phyloP scores from a whole-genome alignment of 2,113 vertebrate genomes.

The Arvicanthis niloticus region DNA sequence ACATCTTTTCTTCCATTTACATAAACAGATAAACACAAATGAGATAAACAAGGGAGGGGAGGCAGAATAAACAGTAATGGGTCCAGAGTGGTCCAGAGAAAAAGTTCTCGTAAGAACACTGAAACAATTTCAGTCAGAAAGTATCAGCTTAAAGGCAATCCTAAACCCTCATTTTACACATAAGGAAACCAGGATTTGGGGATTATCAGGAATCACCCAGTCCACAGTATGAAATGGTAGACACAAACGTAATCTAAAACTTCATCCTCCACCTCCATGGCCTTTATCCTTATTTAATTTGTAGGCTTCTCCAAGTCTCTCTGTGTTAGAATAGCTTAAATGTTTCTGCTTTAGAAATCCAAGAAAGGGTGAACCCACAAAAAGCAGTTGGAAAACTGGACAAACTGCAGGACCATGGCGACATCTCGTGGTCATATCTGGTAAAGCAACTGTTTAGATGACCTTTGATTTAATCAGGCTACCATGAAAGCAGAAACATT shows the following conservation, averaged over 20 bases:
- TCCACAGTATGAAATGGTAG: neutral
- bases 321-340: neutral
- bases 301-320: neutral
- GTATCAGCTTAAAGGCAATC: neutral
- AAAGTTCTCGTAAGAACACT: neutral
- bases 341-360: neutral
- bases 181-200: neutral
- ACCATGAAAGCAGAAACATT: neutral
- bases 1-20: constrained; percentile 10
- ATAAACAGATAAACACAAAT: neutral
- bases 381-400: neutral
- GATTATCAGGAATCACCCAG: neutral
- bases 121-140: constrained; percentile 19
- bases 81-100: neutral
- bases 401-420: constrained; percentile 49
- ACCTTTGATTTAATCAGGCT: neutral
- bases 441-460: neutral
- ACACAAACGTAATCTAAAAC: neutral
- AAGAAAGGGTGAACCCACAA: neutral
- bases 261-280: neutral
- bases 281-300: constrained; percentile 17
- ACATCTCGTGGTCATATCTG: constrained; percentile 65
- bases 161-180: neutral
- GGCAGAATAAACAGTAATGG: neutral
- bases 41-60: neutral